Evolutionary conservation across 2,113 vertebrate species (phyloP), one percentile per base, ranked within the genome.

Genomic region (Takifugu bimaculatus): DNA sequence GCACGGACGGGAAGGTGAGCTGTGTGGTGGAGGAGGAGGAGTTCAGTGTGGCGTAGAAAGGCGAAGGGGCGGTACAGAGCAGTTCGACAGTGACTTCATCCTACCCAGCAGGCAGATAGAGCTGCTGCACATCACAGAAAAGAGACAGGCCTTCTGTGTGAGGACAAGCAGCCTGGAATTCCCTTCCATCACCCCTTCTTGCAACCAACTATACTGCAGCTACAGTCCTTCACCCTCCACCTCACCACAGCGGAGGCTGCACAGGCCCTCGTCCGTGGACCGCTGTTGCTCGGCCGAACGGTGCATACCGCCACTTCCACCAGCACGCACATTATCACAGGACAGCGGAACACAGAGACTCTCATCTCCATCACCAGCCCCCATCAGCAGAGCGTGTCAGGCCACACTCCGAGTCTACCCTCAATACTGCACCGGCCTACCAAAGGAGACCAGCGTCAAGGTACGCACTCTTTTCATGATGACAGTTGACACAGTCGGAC

Each of bases 91-190:
- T 0, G 94, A 96, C 80, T 95, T 96, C 0, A 93, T 96, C 65
- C 92, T 94, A 52, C 94, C 94, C 45, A 95, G 94, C 79, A 86
- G 93, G 14, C 94, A 96, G 82, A 94, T 96, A 0, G 94, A 96
- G 80, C 90, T 96, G 60, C 74, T 96, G 76, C 92, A 91, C 74
- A 93, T 95, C 80, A 95, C 94, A 0, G 94, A 95, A 84, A 96
- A 95, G 88, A 87, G 93, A 3, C 94, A 94, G 78, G 94, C 94
- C 0, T 93, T 94, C 74, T 95, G 93, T 0, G 92, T 96, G 1
- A 90, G 94, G 4, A 96, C 94, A 81, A 95, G 93, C 88, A 95
- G 94, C 81, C 86, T 96, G 64, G 94, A 95, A 80, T 93, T 93
- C 76, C 93, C 94, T 12, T 87, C 93, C 0, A 29, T 77, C 60